These are phyloP conservation scores for Pyrocephalus nanus DNA, from an alignment of 2,797 vertebrate genomes.

Conservation along the genomic window DNA sequence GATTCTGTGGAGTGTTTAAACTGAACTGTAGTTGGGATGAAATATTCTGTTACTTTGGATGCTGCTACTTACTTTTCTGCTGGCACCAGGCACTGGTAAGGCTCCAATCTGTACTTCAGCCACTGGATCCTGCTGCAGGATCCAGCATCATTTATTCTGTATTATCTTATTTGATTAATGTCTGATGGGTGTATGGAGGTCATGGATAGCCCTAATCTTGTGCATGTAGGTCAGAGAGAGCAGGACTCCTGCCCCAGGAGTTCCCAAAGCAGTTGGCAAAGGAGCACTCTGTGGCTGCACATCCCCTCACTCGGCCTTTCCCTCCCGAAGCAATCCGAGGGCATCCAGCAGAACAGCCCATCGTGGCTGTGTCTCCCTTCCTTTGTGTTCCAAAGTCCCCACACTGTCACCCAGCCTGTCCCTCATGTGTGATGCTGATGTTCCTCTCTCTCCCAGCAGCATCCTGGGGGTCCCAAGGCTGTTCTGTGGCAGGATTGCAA, in stretches of 20 bases:
- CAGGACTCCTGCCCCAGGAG: neutral
- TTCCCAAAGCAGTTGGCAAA: neutral
- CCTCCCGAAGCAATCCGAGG: accelerated
- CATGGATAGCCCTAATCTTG: accelerated
- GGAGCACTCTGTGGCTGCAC: accelerated
- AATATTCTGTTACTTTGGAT: neutral
- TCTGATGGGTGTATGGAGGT: neutral
- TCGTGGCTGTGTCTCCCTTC: accelerated
- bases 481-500: accelerated
- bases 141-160: neutral
- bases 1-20: neutral
- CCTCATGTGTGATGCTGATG: accelerated
- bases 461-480: neutral
- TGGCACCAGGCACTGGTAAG: neutral
- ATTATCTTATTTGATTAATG: neutral
- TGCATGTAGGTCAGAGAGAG: neutral
- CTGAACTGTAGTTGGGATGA: neutral
- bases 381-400: accelerated
- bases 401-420: accelerated
- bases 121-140: neutral
- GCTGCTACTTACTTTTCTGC: neutral
- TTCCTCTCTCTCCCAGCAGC: neutral
- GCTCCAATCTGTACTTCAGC: neutral
- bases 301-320: accelerated
- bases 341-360: accelerated